phyloP scores from a whole-genome alignment of 2,888 invertebrate species.

The Platyscelio sp. region DNA sequence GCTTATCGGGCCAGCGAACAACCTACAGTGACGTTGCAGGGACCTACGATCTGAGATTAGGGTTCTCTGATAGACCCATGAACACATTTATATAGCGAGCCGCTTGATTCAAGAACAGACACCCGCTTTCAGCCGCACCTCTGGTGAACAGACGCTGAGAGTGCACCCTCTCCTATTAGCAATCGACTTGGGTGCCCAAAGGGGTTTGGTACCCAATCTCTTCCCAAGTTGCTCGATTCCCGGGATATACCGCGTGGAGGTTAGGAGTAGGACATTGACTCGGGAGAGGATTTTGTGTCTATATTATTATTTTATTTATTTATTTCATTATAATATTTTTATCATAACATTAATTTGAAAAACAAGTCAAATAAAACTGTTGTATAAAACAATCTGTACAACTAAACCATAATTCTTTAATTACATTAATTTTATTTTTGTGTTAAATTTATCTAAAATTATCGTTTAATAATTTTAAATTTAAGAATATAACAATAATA shows the following conservation, averaged over 20 bases:
- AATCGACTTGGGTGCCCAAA: slow-evolving; percentile 17
- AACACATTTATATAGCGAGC: slow-evolving; percentile 26
- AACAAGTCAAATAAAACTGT: too few relatives aligned
- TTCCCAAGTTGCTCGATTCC: slow-evolving; percentile 8
- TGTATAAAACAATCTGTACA: too few relatives aligned
- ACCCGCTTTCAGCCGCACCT: slow-evolving; percentile 22
- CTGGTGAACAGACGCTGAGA: slow-evolving; percentile 15
- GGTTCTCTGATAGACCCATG: neutral
- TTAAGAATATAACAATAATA: too few relatives aligned
- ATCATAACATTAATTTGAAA: too few relatives aligned
- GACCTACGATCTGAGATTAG: slow-evolving; percentile 16
- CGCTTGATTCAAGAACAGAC: slow-evolving; percentile 21
- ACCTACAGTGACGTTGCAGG: slow-evolving; percentile 25
- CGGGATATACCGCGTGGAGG: slow-evolving; percentile 5
- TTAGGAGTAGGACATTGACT: neutral
- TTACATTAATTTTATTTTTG: too few relatives aligned
- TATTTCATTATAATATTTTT: too few relatives aligned
- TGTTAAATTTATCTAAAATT: too few relatives aligned
- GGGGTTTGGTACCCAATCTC: slow-evolving; percentile 27
- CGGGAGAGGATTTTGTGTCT: too few relatives aligned
- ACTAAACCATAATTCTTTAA: too few relatives aligned
- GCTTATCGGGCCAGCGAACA: slow-evolving; percentile 41
- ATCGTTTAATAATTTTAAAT: too few relatives aligned
- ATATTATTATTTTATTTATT: too few relatives aligned
- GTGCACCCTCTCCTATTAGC: slow-evolving; percentile 26